phyloP scores from a whole-genome alignment of 2,113 vertebrate species.

The Cromileptes altivelis region DNA sequence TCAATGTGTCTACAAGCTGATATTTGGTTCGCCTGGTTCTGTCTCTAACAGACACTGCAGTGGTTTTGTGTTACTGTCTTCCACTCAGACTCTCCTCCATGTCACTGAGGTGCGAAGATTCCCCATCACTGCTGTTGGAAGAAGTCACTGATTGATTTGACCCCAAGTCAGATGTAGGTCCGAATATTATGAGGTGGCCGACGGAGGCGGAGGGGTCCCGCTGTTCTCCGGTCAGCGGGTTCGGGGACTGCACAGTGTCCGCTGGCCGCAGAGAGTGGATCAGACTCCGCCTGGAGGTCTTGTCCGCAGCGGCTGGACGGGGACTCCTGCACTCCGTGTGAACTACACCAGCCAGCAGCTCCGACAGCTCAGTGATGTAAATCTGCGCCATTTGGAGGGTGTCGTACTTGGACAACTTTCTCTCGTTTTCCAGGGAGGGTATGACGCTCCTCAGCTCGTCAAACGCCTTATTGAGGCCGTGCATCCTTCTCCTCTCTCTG shows the following conservation, averaged over 20 bases:
- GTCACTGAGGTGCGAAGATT: conserved; percentile 85
- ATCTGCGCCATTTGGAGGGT: conserved; percentile 90
- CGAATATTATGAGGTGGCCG: conserved; percentile 78
- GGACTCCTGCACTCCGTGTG: conserved; percentile 69
- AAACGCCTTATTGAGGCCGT: conserved; percentile 87
- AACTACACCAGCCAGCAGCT: conserved; percentile 82
- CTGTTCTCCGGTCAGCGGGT: conserved; percentile 46
- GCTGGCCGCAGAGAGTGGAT: conserved; percentile 59
- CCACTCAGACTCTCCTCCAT: conserved; percentile 76
- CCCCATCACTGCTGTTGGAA: conserved; percentile 83
- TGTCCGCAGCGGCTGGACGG: conserved; percentile 50
- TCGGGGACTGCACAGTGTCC: not conserved
- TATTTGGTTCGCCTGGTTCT: conserved; percentile 43
- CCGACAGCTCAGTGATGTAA: conserved; percentile 87
- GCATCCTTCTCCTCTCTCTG: conserved; percentile 87
- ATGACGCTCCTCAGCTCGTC: conserved; percentile 88
- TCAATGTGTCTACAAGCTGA: conserved; percentile 17
- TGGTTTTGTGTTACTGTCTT: conserved; percentile 59
- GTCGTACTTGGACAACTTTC: conserved; percentile 88
- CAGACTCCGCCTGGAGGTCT: conserved; percentile 60
- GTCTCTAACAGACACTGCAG: conserved; percentile 48
- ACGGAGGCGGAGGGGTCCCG: conserved; percentile 55
- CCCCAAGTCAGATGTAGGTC: conserved; percentile 70
- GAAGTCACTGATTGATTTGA: conserved; percentile 56
- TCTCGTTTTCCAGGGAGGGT: conserved; percentile 86